Percentiles rank a stretch among this genome's conserved stretches.
These are phyloP conservation scores for Potorous gilbertii DNA, from an alignment of 2,797 vertebrate genomes.

Conservation along the genomic window DNA sequence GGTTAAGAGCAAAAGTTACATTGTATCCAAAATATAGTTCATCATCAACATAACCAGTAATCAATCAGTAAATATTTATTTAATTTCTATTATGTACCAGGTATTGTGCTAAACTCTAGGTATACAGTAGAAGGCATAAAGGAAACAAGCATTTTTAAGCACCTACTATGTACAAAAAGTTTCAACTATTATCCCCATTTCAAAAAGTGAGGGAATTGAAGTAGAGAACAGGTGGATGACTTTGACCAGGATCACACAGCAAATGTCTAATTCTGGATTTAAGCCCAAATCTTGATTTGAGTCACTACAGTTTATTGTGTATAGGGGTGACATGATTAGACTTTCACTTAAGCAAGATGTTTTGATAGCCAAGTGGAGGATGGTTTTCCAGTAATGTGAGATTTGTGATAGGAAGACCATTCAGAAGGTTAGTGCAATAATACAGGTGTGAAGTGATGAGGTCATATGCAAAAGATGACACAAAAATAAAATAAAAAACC, in stretches of 20 bases:
- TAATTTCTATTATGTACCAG: neutral
- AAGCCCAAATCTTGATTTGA: neutral
- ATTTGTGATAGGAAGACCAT: neutral
- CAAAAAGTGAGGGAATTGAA: neutral
- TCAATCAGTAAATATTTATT: slow-evolving; percentile 16
- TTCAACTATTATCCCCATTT: neutral
- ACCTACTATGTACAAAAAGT: neutral
- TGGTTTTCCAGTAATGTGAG: neutral
- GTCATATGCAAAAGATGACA: neutral
- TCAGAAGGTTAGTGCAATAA: neutral
- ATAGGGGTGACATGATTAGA: neutral
- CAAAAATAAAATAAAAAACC: neutral
- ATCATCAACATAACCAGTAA: no score
- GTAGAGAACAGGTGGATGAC: neutral
- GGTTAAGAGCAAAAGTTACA: neutral
- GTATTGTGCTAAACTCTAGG: slow-evolving; percentile 17
- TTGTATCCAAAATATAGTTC: neutral
- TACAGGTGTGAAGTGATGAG: neutral
- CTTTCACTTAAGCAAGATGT: neutral
- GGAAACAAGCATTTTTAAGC: neutral
- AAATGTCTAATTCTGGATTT: neutral
- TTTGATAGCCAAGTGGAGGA: neutral
- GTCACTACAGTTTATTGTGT: neutral
- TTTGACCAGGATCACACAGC: neutral
- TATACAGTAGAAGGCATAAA: slow-evolving; percentile 26